A percentile compares a stretch with the other conserved stretches of the same genome.
These are phyloP conservation scores for Lycaena phlaeas DNA, from an alignment of 2,888 invertebrate genomes.

Conservation along the genomic window DNA sequence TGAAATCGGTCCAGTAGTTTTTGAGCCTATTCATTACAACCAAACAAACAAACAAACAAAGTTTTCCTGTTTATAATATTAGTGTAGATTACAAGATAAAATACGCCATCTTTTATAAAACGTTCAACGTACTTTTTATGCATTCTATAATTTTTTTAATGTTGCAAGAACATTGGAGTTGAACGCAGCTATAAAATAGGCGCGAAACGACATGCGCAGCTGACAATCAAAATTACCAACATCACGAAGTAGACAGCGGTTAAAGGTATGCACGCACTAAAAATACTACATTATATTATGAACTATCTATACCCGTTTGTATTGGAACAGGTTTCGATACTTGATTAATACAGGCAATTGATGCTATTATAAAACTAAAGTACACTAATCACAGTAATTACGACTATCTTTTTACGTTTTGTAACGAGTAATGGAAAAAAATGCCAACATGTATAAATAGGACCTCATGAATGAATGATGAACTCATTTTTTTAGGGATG, in stretches of 20 bases:
- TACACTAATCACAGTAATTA: too few relatives aligned
- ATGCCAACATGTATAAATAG: too few relatives aligned
- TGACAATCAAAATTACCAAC: conserved; percentile 20
- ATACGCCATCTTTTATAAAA: conserved; percentile 1
- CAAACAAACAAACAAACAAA: too few relatives aligned
- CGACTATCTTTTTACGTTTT: too few relatives aligned
- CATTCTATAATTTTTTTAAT: conserved; percentile 9
- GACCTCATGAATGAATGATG: too few relatives aligned
- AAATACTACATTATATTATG: background rate
- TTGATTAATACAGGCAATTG: background rate
- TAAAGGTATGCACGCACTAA: background rate
- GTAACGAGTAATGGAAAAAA: too few relatives aligned
- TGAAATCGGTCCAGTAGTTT: too few relatives aligned
- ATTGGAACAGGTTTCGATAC: background rate
- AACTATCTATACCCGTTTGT: background rate
- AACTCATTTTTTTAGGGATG: too few relatives aligned
- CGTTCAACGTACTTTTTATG: background rate
- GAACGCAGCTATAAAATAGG: conserved; percentile 19
- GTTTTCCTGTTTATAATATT: too few relatives aligned
- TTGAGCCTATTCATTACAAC: too few relatives aligned
- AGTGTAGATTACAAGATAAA: too few relatives aligned
- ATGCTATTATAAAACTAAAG: background rate
- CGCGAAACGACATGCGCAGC: conserved; percentile 16
- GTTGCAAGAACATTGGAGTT: conserved; percentile 15
- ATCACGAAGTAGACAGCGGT: conserved; percentile 14